These are phyloP conservation scores for Callospermophilus lateralis DNA, from an alignment of 2,113 vertebrate genomes.

Conservation along the genomic window DNA sequence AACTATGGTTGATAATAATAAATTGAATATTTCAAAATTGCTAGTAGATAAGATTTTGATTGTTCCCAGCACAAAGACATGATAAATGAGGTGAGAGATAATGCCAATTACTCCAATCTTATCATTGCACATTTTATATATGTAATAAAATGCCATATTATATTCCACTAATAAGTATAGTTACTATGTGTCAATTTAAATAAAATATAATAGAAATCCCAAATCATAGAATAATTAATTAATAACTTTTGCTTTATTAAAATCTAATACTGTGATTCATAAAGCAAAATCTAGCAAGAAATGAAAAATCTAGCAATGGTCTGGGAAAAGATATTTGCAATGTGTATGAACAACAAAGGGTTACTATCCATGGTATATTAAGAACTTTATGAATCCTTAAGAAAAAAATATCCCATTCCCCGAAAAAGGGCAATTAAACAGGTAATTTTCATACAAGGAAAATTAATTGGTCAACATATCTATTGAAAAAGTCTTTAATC, in stretches of 20 bases:
- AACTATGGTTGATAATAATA: background rate
- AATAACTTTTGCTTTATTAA: slow-evolving; percentile 41
- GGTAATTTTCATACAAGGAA: slow-evolving; percentile 19
- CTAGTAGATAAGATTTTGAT: background rate
- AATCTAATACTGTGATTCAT: slow-evolving; percentile 4
- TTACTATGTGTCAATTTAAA: background rate
- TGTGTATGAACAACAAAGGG: background rate
- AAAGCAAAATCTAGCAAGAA: slow-evolving; percentile 44
- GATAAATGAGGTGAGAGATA: background rate
- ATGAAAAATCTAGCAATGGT: background rate
- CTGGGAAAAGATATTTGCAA: background rate
- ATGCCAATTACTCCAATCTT: background rate
- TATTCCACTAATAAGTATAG: background rate
- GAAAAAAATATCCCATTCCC: background rate
- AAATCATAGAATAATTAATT: slow-evolving; percentile 25
- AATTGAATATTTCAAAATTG: background rate
- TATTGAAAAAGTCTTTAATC: background rate
- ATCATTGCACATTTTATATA: background rate
- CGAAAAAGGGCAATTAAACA: background rate
- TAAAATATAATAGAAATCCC: background rate
- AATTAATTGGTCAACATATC: background rate
- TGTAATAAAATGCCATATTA: background rate
- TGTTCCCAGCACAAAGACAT: background rate
- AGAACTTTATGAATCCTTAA: slow-evolving; percentile 23
- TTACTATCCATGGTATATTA: slow-evolving; percentile 34